Percentiles rank a stretch among this genome's conserved stretches.
Conservation (phyloP, 2,797 vertebrate species). For the Orientallactaga sibirica region DNA sequence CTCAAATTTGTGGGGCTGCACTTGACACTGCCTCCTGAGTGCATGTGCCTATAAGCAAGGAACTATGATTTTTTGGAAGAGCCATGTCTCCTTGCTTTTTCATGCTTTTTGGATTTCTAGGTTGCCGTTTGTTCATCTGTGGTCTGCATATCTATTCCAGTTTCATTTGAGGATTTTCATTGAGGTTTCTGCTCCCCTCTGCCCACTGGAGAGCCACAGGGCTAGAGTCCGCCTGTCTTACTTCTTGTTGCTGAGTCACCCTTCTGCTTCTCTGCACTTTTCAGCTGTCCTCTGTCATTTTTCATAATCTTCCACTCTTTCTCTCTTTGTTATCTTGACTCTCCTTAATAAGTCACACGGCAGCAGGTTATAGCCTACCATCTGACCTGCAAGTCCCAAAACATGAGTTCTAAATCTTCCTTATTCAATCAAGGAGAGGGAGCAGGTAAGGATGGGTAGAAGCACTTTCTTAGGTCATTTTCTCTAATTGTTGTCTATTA, state of each 20-base stretch:
- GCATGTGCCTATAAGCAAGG: too few relatives aligned
- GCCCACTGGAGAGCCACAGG: too few relatives aligned
- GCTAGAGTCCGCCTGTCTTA: not conserved
- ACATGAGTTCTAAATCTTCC: not conserved
- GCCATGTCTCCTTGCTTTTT: too few relatives aligned
- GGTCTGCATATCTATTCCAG: not conserved
- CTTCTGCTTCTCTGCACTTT: not conserved
- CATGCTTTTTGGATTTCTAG: not conserved
- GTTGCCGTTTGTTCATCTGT: not conserved
- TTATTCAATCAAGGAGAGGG: not conserved
- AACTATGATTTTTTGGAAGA: too few relatives aligned
- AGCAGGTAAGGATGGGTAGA: not conserved
- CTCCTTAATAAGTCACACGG: not conserved
- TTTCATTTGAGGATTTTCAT: not conserved
- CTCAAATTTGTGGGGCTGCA: too few relatives aligned
- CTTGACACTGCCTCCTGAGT: too few relatives aligned
- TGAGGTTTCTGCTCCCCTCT: not conserved
- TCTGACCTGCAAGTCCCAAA: not conserved
- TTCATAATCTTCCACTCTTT: not conserved
- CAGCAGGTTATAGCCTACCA: not conserved
- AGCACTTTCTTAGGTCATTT: not conserved
- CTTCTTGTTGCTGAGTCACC: not conserved
- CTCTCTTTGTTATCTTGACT: not conserved
- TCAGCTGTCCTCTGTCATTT: too few relatives aligned
- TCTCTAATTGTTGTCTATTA: not conserved